Percentiles rank a stretch among this genome's conserved stretches.
phyloP scores from a whole-genome alignment of 64 coral and sea anemone genomes.

The Pocillopora verrucosa region DNA sequence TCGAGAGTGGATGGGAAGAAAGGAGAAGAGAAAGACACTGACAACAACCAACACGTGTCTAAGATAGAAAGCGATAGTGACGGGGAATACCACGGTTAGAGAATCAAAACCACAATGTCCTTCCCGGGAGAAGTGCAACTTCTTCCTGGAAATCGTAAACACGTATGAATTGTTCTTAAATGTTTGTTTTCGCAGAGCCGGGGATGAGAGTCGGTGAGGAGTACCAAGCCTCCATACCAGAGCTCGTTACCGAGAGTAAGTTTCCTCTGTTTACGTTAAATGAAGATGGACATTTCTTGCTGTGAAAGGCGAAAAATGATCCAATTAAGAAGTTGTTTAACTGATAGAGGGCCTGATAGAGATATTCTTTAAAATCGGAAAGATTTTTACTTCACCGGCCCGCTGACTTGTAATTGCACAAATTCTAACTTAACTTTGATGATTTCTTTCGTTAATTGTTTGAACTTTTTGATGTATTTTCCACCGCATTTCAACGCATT shows the following conservation, averaged over 20 bases:
- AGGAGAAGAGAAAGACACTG: conserved; percentile 49
- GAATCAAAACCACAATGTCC: conserved; percentile 2
- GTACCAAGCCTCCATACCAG: conserved; percentile 72
- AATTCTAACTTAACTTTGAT: not conserved
- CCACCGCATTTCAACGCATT: too few species aligned
- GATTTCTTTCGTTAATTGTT: not conserved
- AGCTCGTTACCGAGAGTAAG: conserved; percentile 60
- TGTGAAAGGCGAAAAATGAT: not conserved
- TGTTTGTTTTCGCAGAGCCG: conserved; percentile 55
- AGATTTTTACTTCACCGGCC: not conserved
- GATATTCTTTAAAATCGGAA: not conserved
- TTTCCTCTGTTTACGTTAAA: not conserved
- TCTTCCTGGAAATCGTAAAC: not conserved
- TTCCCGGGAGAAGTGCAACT: not conserved
- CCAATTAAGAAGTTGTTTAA: not conserved
- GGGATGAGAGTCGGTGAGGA: conserved; percentile 85
- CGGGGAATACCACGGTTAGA: conserved; percentile 73
- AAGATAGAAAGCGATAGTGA: conserved; percentile 63
- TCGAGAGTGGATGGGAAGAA: conserved; percentile 75
- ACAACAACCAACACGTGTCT: conserved; percentile 73
- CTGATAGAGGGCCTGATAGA: not conserved
- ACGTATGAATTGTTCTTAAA: not conserved
- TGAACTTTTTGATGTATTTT: not conserved
- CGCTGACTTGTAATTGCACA: not conserved
- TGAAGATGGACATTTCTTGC: not conserved